A percentile compares a stretch with the other conserved stretches of the same genome.
phyloP scores from a whole-genome alignment of 1,140 invertebrate genomes.

The Apis laboriosa region DNA sequence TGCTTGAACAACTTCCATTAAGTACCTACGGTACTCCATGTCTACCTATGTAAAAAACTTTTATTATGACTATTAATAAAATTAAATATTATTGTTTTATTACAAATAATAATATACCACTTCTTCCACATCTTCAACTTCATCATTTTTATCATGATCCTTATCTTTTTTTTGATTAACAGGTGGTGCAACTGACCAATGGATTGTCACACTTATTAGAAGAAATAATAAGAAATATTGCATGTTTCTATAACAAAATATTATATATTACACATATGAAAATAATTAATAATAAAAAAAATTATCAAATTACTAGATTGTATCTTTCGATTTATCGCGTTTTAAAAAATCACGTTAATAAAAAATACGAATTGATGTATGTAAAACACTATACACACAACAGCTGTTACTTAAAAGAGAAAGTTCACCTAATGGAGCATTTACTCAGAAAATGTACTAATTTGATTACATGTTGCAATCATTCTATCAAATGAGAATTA shows the following conservation, averaged over 20 bases:
- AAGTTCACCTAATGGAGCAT: neutral
- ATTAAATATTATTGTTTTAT: neutral
- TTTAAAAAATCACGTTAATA: neutral
- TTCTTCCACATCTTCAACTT: slow-evolving; percentile 53
- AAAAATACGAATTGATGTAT: neutral
- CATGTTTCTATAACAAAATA: slow-evolving; percentile 52
- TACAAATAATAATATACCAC: slow-evolving; percentile 46
- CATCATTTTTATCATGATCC: slow-evolving; percentile 49
- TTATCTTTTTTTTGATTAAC: slow-evolving; percentile 69
- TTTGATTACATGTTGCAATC: neutral
- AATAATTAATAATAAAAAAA: neutral
- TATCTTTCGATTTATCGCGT: neutral
- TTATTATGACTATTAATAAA: neutral
- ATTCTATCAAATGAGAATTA: neutral
- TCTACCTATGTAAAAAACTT: slow-evolving; percentile 63
- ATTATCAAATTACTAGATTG: neutral
- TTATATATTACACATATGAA: neutral
- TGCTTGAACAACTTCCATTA: slow-evolving; percentile 92
- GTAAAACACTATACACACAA: neutral
- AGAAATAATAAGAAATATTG: slow-evolving; percentile 39
- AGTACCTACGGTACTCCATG: slow-evolving; percentile 92
- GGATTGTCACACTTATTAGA: slow-evolving; percentile 60
- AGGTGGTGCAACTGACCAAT: slow-evolving; percentile 74
- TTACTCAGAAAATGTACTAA: neutral
- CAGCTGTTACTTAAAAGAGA: neutral